These are phyloP conservation scores for Pardalotus punctatus DNA, from an alignment of 2,113 vertebrate species.

Conservation along the genomic window DNA sequence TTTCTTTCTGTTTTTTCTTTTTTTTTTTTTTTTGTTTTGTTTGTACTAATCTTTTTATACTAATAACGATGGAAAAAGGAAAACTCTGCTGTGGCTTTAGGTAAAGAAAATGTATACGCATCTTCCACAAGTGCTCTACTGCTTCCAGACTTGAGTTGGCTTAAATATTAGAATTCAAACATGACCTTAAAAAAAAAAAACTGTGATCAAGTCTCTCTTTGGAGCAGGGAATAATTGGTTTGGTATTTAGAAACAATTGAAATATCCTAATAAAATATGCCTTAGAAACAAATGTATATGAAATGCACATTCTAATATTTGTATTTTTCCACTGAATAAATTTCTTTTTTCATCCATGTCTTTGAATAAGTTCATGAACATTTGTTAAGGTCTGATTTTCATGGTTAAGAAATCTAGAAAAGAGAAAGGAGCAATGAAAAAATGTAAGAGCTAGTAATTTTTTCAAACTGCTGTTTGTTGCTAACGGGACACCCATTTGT, in stretches of 20 bases:
- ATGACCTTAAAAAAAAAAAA: background rate
- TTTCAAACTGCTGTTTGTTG: background rate
- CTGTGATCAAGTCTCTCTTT: background rate
- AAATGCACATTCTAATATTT: background rate
- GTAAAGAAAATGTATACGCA: background rate
- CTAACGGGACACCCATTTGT: background rate
- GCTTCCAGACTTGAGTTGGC: background rate
- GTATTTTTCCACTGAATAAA: background rate
- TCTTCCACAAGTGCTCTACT: background rate
- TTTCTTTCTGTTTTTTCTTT: background rate
- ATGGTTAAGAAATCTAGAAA: conserved; percentile 53
- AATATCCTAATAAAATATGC: background rate
- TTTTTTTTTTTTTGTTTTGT: background rate
- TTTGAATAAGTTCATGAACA: background rate
- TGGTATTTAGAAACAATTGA: background rate
- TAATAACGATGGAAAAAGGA: conserved; percentile 22
- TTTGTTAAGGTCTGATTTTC: conserved; percentile 25
- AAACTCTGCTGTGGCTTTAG: background rate
- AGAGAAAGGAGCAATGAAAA: background rate
- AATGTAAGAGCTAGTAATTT: background rate
- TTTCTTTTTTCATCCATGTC: background rate
- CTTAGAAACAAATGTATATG: background rate
- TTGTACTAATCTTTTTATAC: conserved; percentile 30
- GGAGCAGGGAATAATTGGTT: background rate
- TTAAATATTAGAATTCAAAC: background rate